Evolutionary conservation across 1,140 invertebrate genomes (phyloP).

Genomic region (Drosophila simulans): DNA sequence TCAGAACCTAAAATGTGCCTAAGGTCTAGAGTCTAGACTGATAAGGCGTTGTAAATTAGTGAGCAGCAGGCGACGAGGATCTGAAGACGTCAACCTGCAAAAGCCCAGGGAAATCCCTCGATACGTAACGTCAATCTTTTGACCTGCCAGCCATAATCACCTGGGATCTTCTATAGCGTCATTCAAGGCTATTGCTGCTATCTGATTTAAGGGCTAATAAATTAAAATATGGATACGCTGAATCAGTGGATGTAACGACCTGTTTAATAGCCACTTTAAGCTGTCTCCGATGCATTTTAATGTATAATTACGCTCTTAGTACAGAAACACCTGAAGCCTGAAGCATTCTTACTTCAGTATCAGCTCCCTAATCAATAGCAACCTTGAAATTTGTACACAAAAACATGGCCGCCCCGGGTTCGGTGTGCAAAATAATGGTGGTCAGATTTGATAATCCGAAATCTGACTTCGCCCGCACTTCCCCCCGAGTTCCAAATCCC

Average conservation of each 20-base stretch:
- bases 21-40: slow-evolving; percentile 39
- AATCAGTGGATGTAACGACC: not conserved
- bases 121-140: slow-evolving; percentile 9
- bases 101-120: slow-evolving; percentile 23
- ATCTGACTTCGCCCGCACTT: not conserved
- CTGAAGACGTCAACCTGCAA: slow-evolving; percentile 25
- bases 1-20: slow-evolving; percentile 19
- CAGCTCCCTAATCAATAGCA: slow-evolving; percentile 19
- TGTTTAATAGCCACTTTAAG: not conserved
- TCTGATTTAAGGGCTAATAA: not conserved
- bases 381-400: slow-evolving; percentile 29
- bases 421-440: slow-evolving; percentile 10
- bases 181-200: slow-evolving; percentile 6
- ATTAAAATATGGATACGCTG: not conserved
- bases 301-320: not conserved
- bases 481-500: not conserved
- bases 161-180: not conserved
- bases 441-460: slow-evolving; percentile 19
- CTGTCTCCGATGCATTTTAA: not conserved
- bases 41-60: slow-evolving; percentile 34
- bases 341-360: not conserved
- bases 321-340: not conserved
- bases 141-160: slow-evolving; percentile 1
- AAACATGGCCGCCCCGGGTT: slow-evolving; percentile 23
- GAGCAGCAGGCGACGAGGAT: slow-evolving; percentile 9